Conservation (phyloP, 53 echinoderm and acorn worm species). For the Crossaster papposus region DNA sequence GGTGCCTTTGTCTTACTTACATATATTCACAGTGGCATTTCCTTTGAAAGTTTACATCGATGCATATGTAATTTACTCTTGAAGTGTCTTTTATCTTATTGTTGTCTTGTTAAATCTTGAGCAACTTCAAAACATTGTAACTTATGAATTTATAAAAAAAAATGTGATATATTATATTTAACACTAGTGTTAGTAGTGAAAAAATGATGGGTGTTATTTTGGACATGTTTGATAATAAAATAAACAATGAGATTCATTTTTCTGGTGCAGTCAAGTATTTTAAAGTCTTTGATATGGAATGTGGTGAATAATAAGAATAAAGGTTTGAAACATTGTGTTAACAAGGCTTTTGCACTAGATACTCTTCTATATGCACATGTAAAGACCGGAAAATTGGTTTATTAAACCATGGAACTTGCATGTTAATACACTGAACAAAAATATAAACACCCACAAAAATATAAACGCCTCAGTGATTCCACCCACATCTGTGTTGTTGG, state of each 20-base stretch:
- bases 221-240: constrained; percentile 50
- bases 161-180: background rate
- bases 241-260: background rate
- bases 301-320: too few species aligned
- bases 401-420: too few species aligned
- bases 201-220: constrained; percentile 12
- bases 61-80: constrained; percentile 1
- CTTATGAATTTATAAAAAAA: constrained; percentile 1
- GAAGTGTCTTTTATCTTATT: constrained; percentile 37
- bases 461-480: too few species aligned
- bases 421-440: too few species aligned
- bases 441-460: too few species aligned
- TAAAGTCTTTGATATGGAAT: background rate
- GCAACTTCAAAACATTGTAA: constrained; percentile 28
- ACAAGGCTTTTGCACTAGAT: too few species aligned
- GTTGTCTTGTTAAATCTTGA: background rate
- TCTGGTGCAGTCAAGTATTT: background rate
- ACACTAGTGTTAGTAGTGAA: constrained; percentile 17
- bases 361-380: too few species aligned
- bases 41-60: background rate
- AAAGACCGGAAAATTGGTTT: too few species aligned
- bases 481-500: too few species aligned
- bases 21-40: background rate
- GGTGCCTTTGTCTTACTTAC: constrained; percentile 32
- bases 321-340: too few species aligned